phyloP scores from a whole-genome alignment of 1,140 invertebrate species.

The Pristionchus pacificus region DNA sequence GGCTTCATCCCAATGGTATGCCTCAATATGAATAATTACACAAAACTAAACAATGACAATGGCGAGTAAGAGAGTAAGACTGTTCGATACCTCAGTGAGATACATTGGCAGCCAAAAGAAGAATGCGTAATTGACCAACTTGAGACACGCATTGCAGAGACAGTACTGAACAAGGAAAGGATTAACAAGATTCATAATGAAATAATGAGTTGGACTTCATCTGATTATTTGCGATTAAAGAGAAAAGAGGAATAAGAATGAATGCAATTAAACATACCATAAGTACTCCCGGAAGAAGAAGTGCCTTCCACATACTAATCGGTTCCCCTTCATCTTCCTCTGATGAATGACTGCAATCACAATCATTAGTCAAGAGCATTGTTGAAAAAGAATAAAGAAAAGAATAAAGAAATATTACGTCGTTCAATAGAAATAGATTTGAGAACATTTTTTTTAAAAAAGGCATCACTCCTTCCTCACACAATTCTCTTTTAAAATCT shows the following conservation, averaged over 20 bases:
- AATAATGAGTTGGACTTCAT: conserved; percentile 9
- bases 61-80: neutral
- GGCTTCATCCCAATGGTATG: conserved; percentile 58
- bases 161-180: conserved; percentile 59
- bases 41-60: neutral
- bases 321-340: conserved; percentile 27
- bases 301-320: conserved; percentile 57
- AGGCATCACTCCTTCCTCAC: neutral
- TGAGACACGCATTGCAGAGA: conserved; percentile 62
- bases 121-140: conserved; percentile 64
- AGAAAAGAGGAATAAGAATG: neutral
- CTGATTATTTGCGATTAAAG: too few species aligned
- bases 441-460: neutral
- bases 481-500: conserved; percentile 1
- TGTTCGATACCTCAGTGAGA: conserved; percentile 54
- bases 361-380: neutral
- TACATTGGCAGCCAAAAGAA: conserved; percentile 65
- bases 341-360: neutral
- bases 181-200: neutral
- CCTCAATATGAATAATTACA: too few species aligned
- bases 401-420: neutral
- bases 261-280: conserved; percentile 57
- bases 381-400: neutral
- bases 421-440: conserved; percentile 8
- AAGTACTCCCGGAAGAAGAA: conserved; percentile 61